phyloP scores from a whole-genome alignment of 2,113 vertebrate species.

The Bungarus multicinctus region DNA sequence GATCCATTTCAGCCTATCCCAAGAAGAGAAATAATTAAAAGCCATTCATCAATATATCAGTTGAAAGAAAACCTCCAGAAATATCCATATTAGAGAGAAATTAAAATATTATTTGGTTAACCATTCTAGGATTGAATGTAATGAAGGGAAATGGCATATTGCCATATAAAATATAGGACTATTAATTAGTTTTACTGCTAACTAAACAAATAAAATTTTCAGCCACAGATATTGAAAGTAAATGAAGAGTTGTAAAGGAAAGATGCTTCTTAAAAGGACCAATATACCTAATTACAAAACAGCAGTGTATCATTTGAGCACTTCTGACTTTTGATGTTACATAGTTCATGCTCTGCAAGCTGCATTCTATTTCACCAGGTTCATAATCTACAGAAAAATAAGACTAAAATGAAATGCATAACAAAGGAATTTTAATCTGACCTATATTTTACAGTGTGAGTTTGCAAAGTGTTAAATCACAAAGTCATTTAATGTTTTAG shows the following conservation, averaged over 20 bases:
- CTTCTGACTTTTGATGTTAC: not conserved
- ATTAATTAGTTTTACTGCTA: not conserved
- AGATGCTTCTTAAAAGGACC: not conserved
- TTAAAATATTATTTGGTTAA: not conserved
- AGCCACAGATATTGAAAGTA: not conserved
- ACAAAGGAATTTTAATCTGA: conserved; percentile 1
- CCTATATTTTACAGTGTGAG: not conserved
- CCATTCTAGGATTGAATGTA: not conserved
- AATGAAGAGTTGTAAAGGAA: not conserved
- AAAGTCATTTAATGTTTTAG: conserved; percentile 17
- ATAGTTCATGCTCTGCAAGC: not conserved
- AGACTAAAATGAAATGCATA: not conserved
- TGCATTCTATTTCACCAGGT: not conserved
- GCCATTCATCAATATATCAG: no score
- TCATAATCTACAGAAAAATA: not conserved
- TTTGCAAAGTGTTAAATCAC: not conserved
- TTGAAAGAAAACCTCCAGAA: not conserved
- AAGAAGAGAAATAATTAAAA: not conserved
- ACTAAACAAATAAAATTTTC: not conserved
- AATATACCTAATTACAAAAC: not conserved
- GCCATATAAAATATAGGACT: not conserved
- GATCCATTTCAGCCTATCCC: not conserved
- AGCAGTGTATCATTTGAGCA: not conserved
- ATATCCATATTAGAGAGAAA: not conserved
- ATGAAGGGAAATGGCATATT: not conserved